Percentiles rank a stretch among this genome's conserved stretches.
Evolutionary conservation across 2,113 vertebrate species (phyloP).

Genomic region (Varanus komodoensis): DNA sequence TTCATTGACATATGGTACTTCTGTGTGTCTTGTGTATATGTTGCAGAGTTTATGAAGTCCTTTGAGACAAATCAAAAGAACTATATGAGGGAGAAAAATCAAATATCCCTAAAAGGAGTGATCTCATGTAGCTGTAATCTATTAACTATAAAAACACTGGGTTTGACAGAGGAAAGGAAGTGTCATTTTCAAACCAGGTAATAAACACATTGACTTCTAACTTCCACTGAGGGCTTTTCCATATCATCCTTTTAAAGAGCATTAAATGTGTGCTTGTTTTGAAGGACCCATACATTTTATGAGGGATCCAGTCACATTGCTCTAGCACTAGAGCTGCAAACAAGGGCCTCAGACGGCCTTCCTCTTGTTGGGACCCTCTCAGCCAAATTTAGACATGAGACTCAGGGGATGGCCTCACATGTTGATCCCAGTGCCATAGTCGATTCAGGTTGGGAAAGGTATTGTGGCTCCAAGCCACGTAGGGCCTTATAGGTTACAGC

Average conservation of each 20-base stretch:
- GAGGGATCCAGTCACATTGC: not conserved
- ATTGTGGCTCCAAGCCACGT: no score
- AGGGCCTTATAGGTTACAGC: no score
- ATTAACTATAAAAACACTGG: constrained; percentile 15
- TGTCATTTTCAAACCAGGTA: constrained; percentile 1
- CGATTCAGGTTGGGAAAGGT: not conserved
- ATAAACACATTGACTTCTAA: constrained; percentile 10
- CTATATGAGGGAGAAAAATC: not conserved
- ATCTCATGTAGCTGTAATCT: not conserved
- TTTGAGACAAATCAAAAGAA: constrained; percentile 6
- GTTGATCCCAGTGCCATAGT: no score
- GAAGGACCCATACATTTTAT: not conserved
- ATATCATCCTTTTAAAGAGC: constrained; percentile 3
- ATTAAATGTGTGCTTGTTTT: constrained; percentile 1
- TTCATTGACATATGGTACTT: constrained; percentile 4
- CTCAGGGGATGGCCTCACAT: no score
- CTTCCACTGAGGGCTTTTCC: not conserved
- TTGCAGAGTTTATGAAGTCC: constrained; percentile 29
- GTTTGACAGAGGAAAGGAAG: not conserved
- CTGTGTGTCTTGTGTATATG: not conserved
- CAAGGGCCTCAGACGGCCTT: not conserved
- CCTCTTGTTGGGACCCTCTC: no score
- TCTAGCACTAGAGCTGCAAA: not conserved
- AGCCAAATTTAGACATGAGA: not conserved
- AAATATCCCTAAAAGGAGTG: constrained; percentile 8